Conservation (phyloP, 2,797 vertebrate species). For the Typhlichthys eigenmanni region DNA sequence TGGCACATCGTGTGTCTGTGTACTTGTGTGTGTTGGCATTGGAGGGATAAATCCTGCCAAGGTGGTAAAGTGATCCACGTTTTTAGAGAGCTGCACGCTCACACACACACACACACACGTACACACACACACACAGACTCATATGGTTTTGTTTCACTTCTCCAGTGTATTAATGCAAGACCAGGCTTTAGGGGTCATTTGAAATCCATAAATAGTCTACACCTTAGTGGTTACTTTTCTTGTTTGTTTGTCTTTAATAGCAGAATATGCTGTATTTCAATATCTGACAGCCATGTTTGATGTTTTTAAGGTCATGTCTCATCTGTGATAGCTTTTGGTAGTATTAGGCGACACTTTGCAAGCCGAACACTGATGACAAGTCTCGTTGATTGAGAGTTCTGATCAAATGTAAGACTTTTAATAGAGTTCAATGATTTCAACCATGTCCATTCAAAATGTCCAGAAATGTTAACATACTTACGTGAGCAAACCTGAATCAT, state of each 20-base stretch:
- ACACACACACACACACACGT: conserved; percentile 1
- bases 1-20: conserved; percentile 55
- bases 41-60: conserved; percentile 66
- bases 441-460: too few species aligned
- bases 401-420: conserved; percentile 19
- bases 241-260: conserved; percentile 27
- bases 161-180: conserved; percentile 41
- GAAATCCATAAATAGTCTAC: conserved; percentile 55
- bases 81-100: conserved; percentile 35
- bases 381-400: conserved; percentile 68
- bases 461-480: too few species aligned
- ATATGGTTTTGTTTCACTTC: conserved; percentile 51
- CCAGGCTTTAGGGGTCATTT: conserved; percentile 51
- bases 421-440: conserved; percentile 11
- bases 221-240: conserved; percentile 47
- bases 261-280: conserved; percentile 53
- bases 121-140: conserved; percentile 8
- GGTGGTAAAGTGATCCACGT: conserved; percentile 51
- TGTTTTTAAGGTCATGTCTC: conserved; percentile 46
- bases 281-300: conserved; percentile 45
- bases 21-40: conserved; percentile 69
- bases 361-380: conserved; percentile 44
- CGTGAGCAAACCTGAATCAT: too few species aligned
- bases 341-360: conserved; percentile 52
- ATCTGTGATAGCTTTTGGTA: conserved; percentile 49